phyloP scores from a whole-genome alignment of 1,140 invertebrate genomes.

The Euwallacea fornicatus region DNA sequence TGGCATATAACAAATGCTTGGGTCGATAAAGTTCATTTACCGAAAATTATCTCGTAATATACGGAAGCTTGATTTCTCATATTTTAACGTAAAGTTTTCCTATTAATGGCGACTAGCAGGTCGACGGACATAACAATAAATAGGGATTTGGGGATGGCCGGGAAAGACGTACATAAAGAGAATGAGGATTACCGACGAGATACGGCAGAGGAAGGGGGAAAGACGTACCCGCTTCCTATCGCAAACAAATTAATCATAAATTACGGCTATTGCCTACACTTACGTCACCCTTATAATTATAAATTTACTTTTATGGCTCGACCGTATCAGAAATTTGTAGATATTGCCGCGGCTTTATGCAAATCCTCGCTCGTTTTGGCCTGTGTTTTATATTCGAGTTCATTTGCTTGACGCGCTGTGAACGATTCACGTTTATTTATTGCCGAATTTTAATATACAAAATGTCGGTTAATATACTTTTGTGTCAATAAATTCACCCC shows the following conservation, averaged over 20 bases:
- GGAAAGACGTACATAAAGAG: slow-evolving; percentile 35
- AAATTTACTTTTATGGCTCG: slow-evolving; percentile 47
- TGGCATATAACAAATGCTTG: too few relatives aligned
- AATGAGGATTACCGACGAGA: slow-evolving; percentile 32
- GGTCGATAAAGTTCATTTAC: slow-evolving; percentile 4
- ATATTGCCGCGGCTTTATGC: slow-evolving; percentile 42
- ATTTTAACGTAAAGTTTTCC: slow-evolving; percentile 21
- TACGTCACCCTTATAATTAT: slow-evolving; percentile 48
- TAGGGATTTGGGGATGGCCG: slow-evolving; percentile 32
- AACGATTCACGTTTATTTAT: slow-evolving; percentile 37
- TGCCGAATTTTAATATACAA: slow-evolving; percentile 33
- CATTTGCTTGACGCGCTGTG: slow-evolving; percentile 39
- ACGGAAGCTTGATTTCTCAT: slow-evolving; percentile 19
- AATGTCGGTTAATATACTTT: slow-evolving; percentile 34
- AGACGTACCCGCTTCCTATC: slow-evolving; percentile 35
- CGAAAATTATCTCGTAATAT: slow-evolving; percentile 6
- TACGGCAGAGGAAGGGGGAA: slow-evolving; percentile 15
- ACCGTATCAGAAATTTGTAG: slow-evolving; percentile 47
- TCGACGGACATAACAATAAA: slow-evolving; percentile 31
- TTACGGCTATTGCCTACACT: slow-evolving; percentile 46
- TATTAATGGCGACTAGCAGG: slow-evolving; percentile 31
- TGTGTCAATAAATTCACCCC: slow-evolving; percentile 24
- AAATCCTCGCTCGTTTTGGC: slow-evolving; percentile 39
- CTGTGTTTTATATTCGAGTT: slow-evolving; percentile 41
- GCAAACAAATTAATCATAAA: slow-evolving; percentile 48